Percentiles rank a stretch among this genome's conserved stretches.
These are phyloP conservation scores for Apocheima hispidaria DNA, from an alignment of 2,888 invertebrate species.

Conservation along the genomic window DNA sequence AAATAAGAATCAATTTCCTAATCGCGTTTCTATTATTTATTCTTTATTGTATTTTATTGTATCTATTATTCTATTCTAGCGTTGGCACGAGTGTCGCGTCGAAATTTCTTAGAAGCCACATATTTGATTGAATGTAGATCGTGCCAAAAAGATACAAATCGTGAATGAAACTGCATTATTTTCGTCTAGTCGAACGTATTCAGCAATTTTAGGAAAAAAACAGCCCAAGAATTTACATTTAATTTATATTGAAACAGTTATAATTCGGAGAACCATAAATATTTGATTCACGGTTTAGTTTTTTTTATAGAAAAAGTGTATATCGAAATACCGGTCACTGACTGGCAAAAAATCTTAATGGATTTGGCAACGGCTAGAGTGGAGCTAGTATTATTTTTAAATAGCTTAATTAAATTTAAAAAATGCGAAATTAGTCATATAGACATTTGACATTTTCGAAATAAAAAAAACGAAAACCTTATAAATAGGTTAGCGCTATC, in stretches of 20 bases:
- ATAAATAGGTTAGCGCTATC: too few species aligned
- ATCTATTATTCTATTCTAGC: not conserved
- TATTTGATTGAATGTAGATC: slow-evolving; percentile 16
- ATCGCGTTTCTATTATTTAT: not conserved
- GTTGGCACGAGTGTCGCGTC: not conserved
- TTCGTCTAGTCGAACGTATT: slow-evolving; percentile 11
- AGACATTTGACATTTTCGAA: too few species aligned
- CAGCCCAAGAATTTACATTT: slow-evolving; percentile 22
- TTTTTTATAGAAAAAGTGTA: not conserved
- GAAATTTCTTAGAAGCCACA: not conserved
- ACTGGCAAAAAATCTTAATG: too few species aligned
- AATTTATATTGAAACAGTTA: slow-evolving; percentile 16
- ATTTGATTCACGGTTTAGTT: slow-evolving; percentile 2
- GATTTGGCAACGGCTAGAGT: too few species aligned
- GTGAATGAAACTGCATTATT: slow-evolving; percentile 33
- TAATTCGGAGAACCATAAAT: not conserved
- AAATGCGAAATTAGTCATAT: too few species aligned
- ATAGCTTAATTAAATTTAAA: too few species aligned
- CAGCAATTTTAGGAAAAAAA: slow-evolving; percentile 29
- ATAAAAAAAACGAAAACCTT: too few species aligned
- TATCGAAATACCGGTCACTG: not conserved
- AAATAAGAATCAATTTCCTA: not conserved
- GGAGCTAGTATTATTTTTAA: too few species aligned
- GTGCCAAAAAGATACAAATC: slow-evolving; percentile 31
- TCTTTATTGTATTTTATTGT: slow-evolving; percentile 3